Evolutionary conservation across 2,113 vertebrate species (phyloP), one percentile per base, ranked within the genome.

Genomic region (Delphinapterus leucas): DNA sequence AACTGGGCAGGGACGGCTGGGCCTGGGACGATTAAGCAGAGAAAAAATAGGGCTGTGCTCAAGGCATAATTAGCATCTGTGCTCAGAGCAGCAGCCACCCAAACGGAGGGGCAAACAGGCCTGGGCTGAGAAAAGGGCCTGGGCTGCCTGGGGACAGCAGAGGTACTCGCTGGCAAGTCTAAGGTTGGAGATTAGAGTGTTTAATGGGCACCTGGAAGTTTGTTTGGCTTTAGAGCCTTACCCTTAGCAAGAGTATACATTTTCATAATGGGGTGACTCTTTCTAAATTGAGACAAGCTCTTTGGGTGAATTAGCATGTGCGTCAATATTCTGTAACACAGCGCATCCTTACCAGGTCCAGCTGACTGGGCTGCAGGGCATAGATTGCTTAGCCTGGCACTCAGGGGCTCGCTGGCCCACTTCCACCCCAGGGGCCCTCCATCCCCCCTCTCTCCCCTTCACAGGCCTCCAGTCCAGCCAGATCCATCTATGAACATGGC

Each of bases 71-170:
- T 80, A 97, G 93, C 88, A 81, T 81, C 18, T 77, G 90, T 96
- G 12, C n/a, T 83, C 49, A 2, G 91, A 94, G 92, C 36, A 60
- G 68, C 90, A 95, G 97, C 65, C 71, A 65, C 87, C 83, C 88
- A 21, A 63, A 68, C 0, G 55, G 85, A 94, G 90, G 49, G 93
- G 38, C 80, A 87, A 90, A 82, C 94, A 94, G 94, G 94, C 82
- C 96, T n/a, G 77, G 95, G 97, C 97, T 88, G 92, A 96, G 97
- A 21, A 82, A 88, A 97, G 95, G 92, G 90, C 94, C 92, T 77
- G 90, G 93, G 97, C 94, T 70, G 90, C 90, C 68, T 26, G n/a
- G 76, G 97, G 89, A 76, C 31, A 47, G 84, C 67, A 74, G 92
- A 67, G 93, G 84, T 38, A 5, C 41, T 63, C 70, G n/a, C 65